These are phyloP conservation scores for Enoplosus armatus DNA, from an alignment of 2,797 vertebrate species.

Conservation along the genomic window DNA sequence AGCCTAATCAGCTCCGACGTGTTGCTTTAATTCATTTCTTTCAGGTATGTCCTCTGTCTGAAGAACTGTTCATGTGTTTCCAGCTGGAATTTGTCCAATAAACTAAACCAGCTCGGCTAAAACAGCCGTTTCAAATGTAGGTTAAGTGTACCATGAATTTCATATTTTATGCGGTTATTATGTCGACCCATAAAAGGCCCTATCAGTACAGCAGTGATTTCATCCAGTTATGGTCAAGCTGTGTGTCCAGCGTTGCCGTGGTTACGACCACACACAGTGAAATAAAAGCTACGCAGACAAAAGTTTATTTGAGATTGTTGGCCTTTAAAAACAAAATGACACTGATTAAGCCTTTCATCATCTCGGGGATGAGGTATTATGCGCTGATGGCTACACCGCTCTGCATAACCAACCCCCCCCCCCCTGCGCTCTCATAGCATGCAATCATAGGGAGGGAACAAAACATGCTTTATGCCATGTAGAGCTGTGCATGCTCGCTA, in stretches of 20 bases:
- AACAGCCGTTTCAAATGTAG: neutral
- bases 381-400: neutral
- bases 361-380: neutral
- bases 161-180: neutral
- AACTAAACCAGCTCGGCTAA: neutral
- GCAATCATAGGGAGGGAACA: slow-evolving; percentile 8
- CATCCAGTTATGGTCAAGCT: neutral
- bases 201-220: neutral
- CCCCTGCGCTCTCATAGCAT: neutral
- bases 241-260: neutral
- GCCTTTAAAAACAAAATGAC: slow-evolving; percentile 13
- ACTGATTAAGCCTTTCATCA: neutral
- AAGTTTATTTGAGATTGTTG: slow-evolving; percentile 5
- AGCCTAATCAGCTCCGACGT: neutral
- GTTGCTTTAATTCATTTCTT: neutral
- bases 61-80: neutral
- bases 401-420: neutral
- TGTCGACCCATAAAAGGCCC: neutral
- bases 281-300: neutral
- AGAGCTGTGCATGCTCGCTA: neutral
- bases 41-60: neutral
- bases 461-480: neutral
- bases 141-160: neutral
- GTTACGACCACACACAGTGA: slow-evolving; percentile 19
- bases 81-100: neutral